Base-by-base conservation (phyloP, 1,140 invertebrate species). In the Apis laboriosa region DNA sequence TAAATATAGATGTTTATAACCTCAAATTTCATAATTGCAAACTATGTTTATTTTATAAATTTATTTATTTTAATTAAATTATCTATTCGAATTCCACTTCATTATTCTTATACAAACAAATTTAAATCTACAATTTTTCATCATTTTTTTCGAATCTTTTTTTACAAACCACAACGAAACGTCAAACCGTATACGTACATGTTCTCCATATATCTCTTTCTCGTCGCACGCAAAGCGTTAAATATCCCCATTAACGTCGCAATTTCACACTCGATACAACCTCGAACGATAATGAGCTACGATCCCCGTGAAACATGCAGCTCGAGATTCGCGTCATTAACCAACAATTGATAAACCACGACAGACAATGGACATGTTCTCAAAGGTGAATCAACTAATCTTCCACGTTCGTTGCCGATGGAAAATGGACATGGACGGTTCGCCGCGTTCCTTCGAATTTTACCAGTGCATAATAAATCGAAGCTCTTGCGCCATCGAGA, bases 381-480 rank as follows among this genome's bases (percentile, higher is more conserved):
- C 60, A 7, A 63, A 75, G 71, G 28, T 58, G 21, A 28, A 58
- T 73, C 71, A 17, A 13, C 19, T n/a, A 43, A 9, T 58, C 55
- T 19, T n/a, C 34, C 58, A 24, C 43, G 21, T 15, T 51, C 34
- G 34, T 19, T 49, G 34, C 7, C 58, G 58, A n/a, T n/a, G n/a
- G 1, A 19, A 58, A 74, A 21, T 55, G 24, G 49, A n/a, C 49
- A 15, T 13, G 43, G n/a, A 19, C 15, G 34, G 9, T n/a, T 43
- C 21, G 53, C 53, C 43, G 24, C 34, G 17, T 61, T 15, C 56
- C 34, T 53, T 13, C 70, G 15, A 72, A 61, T 72, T 79, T 79
- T 53, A 63, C 68, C 67, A 19, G 21, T 60, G 77, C 49, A 51
- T 55, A 73, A 63, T 79, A 72, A 55, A 72, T 72, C 71, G 67